Conservation (phyloP, 2,888 invertebrate genomes). For the Lutraria lutraria region DNA sequence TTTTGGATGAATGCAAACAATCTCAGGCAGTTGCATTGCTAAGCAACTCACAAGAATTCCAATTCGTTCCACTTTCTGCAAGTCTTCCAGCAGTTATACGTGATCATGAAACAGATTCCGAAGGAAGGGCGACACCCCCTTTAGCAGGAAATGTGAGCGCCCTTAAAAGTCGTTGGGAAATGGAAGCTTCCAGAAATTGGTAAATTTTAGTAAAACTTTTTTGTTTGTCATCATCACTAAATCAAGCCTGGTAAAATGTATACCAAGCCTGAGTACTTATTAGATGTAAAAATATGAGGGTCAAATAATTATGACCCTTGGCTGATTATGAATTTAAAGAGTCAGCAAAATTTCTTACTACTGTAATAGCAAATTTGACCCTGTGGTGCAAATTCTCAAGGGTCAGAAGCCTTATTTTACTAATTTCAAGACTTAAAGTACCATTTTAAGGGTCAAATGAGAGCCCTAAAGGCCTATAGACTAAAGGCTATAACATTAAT, state of each 20-base stretch:
- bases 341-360: too few species aligned
- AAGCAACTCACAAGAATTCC: slow-evolving; percentile 71
- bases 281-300: too few species aligned
- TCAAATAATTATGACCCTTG: too few species aligned
- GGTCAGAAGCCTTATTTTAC: too few species aligned
- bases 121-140: slow-evolving; percentile 79
- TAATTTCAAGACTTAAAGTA: too few species aligned
- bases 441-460: too few species aligned
- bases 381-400: too few species aligned
- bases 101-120: slow-evolving; percentile 74
- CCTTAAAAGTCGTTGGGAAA: slow-evolving; percentile 84
- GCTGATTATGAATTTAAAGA: too few species aligned
- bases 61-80: slow-evolving; percentile 69
- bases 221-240: not conserved
- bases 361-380: too few species aligned
- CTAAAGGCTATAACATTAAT: not conserved
- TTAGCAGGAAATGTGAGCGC: slow-evolving; percentile 84
- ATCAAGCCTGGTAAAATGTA: not conserved
- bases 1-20: slow-evolving; percentile 81
- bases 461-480: too few species aligned
- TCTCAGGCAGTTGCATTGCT: slow-evolving; percentile 81
- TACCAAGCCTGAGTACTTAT: not conserved
- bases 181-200: slow-evolving; percentile 82
- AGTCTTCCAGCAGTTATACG: slow-evolving; percentile 77
- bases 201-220: slow-evolving; percentile 27